Base-by-base conservation (phyloP, 2,888 invertebrate species). In the Napeogenes sylphis region DNA sequence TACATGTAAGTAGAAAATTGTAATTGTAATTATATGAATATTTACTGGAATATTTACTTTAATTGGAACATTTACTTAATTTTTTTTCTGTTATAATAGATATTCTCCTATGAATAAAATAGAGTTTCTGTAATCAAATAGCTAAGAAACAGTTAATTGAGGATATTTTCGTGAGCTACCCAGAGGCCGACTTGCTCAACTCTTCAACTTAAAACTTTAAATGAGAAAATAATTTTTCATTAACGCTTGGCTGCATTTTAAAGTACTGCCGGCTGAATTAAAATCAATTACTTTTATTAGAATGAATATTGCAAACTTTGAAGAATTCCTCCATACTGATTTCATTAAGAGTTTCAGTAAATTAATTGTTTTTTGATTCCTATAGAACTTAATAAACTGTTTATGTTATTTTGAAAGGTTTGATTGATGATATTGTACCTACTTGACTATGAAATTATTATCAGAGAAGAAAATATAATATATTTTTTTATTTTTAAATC, bases 181-280 rank as follows among this genome's bases (percentile, higher is more conserved):
- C 74, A 51, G 51, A 51, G 30, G 64, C 68, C 59, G 68, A 68
- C 58, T 56, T 54, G 57, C 68, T 66, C 66, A 64, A 67, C 77
- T 79, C 76, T 77, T 75, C 74, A 82, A 80, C 80, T 81, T 81
- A 55, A 79, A 80, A 82, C 78, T 83, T 81, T 73, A 79, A 78
- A 80, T 80, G 79, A 74, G 79, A 78, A 85, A 87, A 86, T 84
- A 83, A 85, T 85, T 87, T 87, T 86, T 85, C 84, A 85, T 87
- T 85, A 83, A 83, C 82, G 83, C 83, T 84, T 71, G 70, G 79
- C 74, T 83, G 82, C 80, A 70, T 82, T 79, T 77, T 70, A 82
- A 79, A 80, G 80, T 81, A 81, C 82, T 78, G 78, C 79, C 73
- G 76, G 76, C 71, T 73, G 77, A 85, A 87, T 85, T 85, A 85